These are phyloP conservation scores for Myotis planiceps DNA, from an alignment of 2,797 vertebrate species.

Conservation along the genomic window DNA sequence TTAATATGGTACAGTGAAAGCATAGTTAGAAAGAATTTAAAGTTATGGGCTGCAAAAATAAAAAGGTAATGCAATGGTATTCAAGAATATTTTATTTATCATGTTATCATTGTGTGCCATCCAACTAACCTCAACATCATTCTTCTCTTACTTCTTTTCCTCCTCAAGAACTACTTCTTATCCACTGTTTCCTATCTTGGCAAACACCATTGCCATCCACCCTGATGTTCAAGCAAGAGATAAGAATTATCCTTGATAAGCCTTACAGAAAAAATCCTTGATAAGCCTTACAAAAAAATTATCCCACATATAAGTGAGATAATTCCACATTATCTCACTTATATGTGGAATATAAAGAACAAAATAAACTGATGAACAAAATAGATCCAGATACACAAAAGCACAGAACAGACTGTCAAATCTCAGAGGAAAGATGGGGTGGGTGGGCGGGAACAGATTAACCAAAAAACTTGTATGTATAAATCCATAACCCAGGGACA, in stretches of 20 bases:
- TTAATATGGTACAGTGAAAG: neutral
- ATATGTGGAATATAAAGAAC: no score
- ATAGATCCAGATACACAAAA: no score
- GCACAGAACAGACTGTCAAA: no score
- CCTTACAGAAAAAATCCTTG: neutral
- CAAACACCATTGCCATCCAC: neutral
- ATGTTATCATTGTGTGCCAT: neutral
- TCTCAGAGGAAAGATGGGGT: no score
- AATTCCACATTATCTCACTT: no score
- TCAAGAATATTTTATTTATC: neutral
- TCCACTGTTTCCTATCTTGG: neutral
- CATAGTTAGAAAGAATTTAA: neutral
- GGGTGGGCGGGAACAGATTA: no score
- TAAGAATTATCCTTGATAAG: neutral
- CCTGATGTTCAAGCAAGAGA: neutral
- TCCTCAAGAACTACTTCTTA: neutral
- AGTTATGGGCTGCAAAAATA: neutral
- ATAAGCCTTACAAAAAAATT: neutral
- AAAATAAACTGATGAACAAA: no score
- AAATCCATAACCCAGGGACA: no score
- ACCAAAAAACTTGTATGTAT: no score
- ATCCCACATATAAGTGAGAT: no score
- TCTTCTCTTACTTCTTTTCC: neutral
- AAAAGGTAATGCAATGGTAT: neutral
- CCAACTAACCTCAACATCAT: neutral